phyloP scores from a whole-genome alignment of 2,888 invertebrate species.

The Mycalesis mineus region DNA sequence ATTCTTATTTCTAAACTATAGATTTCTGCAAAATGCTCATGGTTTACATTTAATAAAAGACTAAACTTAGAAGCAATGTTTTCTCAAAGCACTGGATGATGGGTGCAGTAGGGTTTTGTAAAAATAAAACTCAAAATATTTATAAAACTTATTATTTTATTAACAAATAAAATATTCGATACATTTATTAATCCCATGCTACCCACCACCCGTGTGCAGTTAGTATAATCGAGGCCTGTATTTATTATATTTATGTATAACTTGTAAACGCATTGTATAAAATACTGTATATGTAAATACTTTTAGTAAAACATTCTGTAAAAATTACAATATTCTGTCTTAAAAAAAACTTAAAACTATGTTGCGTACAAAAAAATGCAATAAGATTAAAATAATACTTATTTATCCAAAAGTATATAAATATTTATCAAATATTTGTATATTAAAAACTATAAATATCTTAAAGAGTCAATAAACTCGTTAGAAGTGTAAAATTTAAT shows the following conservation, averaged over 20 bases:
- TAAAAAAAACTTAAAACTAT: background rate
- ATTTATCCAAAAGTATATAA: background rate
- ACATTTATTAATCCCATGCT: slow-evolving; percentile 39
- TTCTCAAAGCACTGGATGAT: slow-evolving; percentile 46
- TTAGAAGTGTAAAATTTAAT: background rate
- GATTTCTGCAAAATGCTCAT: too few species aligned
- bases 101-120: slow-evolving; percentile 49
- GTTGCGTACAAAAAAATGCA: background rate
- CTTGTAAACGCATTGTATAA: slow-evolving; percentile 3
- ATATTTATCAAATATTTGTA: background rate
- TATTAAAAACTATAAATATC: background rate
- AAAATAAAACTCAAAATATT: slow-evolving; percentile 54
- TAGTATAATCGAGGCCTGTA: slow-evolving; percentile 30
- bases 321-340: background rate
- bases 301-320: background rate
- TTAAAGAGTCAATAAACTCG: background rate
- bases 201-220: slow-evolving; percentile 62
- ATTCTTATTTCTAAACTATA: too few species aligned
- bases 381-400: background rate
- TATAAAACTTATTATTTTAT: slow-evolving; percentile 40
- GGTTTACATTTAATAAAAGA: too few species aligned
- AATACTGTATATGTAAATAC: background rate
- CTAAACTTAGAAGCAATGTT: background rate
- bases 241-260: background rate
- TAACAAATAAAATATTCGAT: slow-evolving; percentile 43